Evolutionary conservation across 2,113 vertebrate species (phyloP).

Genomic region (Casuarius casuarius): DNA sequence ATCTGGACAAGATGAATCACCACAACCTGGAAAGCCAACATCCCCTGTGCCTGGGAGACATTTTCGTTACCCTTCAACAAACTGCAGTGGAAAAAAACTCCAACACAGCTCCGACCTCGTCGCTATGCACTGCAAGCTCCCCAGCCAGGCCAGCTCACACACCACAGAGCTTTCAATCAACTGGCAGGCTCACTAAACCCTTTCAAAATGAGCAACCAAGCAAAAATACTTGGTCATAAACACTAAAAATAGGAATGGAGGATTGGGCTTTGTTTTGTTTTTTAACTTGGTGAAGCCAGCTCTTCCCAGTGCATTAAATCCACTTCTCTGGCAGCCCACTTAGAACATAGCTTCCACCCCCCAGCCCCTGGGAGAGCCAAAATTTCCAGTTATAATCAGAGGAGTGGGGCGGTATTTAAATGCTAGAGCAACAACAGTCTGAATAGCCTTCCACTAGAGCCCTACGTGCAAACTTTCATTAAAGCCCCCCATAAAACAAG

Average conservation of each 20-base stretch:
- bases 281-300: constrained; percentile 62
- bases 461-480: neutral
- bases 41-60: constrained; percentile 29
- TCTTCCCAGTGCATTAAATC: constrained; percentile 64
- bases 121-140: constrained; percentile 60
- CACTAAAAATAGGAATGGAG: constrained; percentile 68
- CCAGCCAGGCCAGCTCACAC: constrained; percentile 64
- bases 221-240: constrained; percentile 74
- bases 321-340: constrained; percentile 47
- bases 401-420: constrained; percentile 13
- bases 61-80: constrained; percentile 60
- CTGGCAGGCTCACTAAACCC: constrained; percentile 70
- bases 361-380: constrained; percentile 23
- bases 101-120: constrained; percentile 23
- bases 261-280: constrained; percentile 51
- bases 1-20: constrained; percentile 44
- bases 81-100: constrained; percentile 61
- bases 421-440: constrained; percentile 9
- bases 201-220: constrained; percentile 77
- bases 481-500: neutral
- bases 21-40: constrained; percentile 36
- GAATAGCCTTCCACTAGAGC: neutral
- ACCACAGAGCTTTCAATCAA: constrained; percentile 74
- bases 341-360: constrained; percentile 33
- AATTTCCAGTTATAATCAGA: constrained; percentile 43